Percentiles rank a stretch among this genome's conserved stretches.
These are phyloP conservation scores for Catocala sponsa DNA, from an alignment of 2,888 invertebrate genomes.

Conservation along the genomic window DNA sequence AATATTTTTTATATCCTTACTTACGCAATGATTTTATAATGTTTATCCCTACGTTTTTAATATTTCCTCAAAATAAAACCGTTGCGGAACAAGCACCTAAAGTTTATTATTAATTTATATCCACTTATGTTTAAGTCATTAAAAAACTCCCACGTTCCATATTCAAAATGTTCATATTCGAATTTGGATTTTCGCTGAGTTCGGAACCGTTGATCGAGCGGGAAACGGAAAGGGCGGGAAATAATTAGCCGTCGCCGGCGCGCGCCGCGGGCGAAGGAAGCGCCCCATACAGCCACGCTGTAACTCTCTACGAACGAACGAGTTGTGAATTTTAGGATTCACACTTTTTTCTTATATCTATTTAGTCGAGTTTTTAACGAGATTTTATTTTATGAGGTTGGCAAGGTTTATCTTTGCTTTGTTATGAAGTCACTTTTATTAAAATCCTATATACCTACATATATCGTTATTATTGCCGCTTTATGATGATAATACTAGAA, in stretches of 20 bases:
- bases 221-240: constrained; percentile 80
- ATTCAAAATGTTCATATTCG: constrained; percentile 48
- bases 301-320: constrained; percentile 54
- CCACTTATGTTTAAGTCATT: constrained; percentile 13
- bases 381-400: constrained; percentile 20
- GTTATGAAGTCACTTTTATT: neutral
- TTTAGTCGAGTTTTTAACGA: constrained; percentile 42
- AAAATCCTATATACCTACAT: no score
- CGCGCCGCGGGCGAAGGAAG: constrained; percentile 71
- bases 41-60: no score
- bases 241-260: constrained; percentile 77
- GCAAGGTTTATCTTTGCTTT: neutral
- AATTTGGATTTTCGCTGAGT: constrained; percentile 53
- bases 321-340: constrained; percentile 53
- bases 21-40: no score
- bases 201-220: constrained; percentile 62
- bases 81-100: no score
- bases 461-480: no score
- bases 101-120: neutral
- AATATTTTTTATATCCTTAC: no score
- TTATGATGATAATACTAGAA: no score
- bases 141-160: constrained; percentile 49
- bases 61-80: no score
- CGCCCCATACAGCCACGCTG: constrained; percentile 63
- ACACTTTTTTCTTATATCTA: constrained; percentile 43